Evolutionary conservation across 2,888 invertebrate genomes (phyloP), one percentile per base, ranked within the genome.

Genomic region (Nephrotoma appendiculata): DNA sequence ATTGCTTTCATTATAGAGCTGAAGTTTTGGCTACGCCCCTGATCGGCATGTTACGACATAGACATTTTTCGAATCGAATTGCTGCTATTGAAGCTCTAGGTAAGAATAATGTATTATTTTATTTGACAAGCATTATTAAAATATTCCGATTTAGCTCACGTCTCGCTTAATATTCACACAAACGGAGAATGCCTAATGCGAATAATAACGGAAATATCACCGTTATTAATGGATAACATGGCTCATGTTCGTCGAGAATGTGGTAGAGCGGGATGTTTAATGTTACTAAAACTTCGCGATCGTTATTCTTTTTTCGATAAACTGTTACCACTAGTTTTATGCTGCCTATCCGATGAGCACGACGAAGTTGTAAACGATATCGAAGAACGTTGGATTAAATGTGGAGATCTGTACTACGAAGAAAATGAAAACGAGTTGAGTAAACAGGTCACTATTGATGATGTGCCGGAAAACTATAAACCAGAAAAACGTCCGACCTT

Each of bases 351-450:
- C 89, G 98, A 98, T 90, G 96, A 96, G 87, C 94, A 96, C 87
- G 93, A 93, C 1, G 95, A 96, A 87, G 94, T 96, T n/a, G 92
- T 94, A 87, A 91, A 92, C 9, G 93, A 94, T 88, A 95, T 96
- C 0, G 90, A 91, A 1, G 91, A 92, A 1, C 90, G 95, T 1
- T 98, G 97, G 97, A 90, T 93, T 1, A 92, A 94, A 88, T 94
- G 95, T 88, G 98, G 98, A 0, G 90, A 94, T 57, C 95, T 95
- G 88, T 98, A 95, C 91, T 94, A 95, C 91, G 92, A 94, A 83
- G 98, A 98, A 91, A 98, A 98, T 91, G 96, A 98, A 89, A 94
- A 95, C 84, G 97, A 98, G 87, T 91, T 98, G 0, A 97, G 97
- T 90, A 96, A 97, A 90, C 94, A 96, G 86, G 97, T 98, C 91